phyloP scores from a whole-genome alignment of 53 echinoderm and acorn worm species.

The Zoroaster sp. region DNA sequence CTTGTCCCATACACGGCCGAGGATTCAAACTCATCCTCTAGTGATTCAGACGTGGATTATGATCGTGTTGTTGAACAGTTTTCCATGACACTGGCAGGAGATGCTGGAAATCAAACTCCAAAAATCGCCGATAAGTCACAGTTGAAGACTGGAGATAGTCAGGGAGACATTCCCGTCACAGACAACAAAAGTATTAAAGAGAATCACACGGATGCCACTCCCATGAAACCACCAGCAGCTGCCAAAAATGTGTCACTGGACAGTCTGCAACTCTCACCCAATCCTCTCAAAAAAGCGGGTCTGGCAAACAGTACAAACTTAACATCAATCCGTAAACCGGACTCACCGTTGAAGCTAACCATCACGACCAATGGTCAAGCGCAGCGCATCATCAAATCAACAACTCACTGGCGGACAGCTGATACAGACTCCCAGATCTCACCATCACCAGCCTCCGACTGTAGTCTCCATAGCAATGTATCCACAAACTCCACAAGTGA shows the following conservation, averaged over 20 bases:
- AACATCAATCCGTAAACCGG: constrained; percentile 81
- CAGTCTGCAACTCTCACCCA: constrained; percentile 5
- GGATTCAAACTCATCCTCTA: constrained; percentile 70
- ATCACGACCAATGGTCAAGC: constrained; percentile 95
- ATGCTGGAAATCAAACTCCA: not conserved
- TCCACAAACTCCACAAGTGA: constrained; percentile 96
- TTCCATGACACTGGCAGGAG: constrained; percentile 46
- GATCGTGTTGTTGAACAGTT: constrained; percentile 75
- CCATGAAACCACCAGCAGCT: constrained; percentile 44
- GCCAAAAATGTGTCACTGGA: not conserved
- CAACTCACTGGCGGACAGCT: constrained; percentile 76
- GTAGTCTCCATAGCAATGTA: constrained; percentile 74
- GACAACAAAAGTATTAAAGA: constrained; percentile 9
- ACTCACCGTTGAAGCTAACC: constrained; percentile 92
- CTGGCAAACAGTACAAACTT: constrained; percentile 83
- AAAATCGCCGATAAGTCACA: not conserved
- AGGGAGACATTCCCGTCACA: not conserved
- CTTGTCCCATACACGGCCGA: constrained; percentile 80
- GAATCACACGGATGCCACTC: not conserved
- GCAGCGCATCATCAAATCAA: constrained; percentile 75
- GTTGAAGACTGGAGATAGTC: not conserved
- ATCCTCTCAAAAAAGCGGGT: constrained; percentile 60
- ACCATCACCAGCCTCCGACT: constrained; percentile 91
- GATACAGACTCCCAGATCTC: constrained; percentile 79
- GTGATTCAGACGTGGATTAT: constrained; percentile 91